These are phyloP conservation scores for Radopholus similis DNA, from an alignment of 1,140 invertebrate species.

Conservation along the genomic window DNA sequence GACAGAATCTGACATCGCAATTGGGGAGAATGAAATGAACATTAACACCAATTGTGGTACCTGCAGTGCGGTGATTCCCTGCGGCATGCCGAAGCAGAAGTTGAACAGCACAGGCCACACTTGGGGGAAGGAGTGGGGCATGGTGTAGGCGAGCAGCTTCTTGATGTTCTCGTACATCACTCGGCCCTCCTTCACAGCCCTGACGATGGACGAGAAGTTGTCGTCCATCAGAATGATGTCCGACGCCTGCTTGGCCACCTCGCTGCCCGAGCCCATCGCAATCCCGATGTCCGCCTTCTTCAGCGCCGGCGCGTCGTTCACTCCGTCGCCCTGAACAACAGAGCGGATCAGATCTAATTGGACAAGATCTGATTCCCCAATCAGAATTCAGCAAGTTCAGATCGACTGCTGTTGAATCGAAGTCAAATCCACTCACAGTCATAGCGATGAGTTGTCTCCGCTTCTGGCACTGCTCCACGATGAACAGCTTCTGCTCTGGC, in stretches of 20 bases:
- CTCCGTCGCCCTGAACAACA: conserved; percentile 70
- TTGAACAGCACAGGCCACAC: conserved; percentile 35
- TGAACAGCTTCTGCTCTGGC: conserved; percentile 76
- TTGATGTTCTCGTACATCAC: conserved; percentile 63
- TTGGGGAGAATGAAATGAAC: too few relatives aligned
- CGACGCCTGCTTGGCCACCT: conserved; percentile 61
- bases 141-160: conserved; percentile 61
- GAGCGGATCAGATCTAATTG: too few relatives aligned
- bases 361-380: too few relatives aligned
- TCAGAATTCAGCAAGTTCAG: too few relatives aligned
- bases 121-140: conserved; percentile 37
- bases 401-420: too few relatives aligned
- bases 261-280: conserved; percentile 52
- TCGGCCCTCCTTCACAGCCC: conserved; percentile 59
- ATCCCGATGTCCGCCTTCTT: conserved; percentile 74
- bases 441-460: conserved; percentile 68
- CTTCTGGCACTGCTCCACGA: conserved; percentile 76
- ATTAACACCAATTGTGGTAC: conserved; percentile 8
- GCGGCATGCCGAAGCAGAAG: conserved; percentile 37
- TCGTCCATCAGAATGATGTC: conserved; percentile 60
- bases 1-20: conserved; percentile 53
- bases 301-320: conserved; percentile 77
- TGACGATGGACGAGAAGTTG: conserved; percentile 59
- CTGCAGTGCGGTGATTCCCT: conserved; percentile 35
- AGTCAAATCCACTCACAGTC: conserved; percentile 63